Evolutionary conservation across 2,888 invertebrate species (phyloP), one percentile per base, ranked within the genome.

Genomic region (Odontocerum albicorne): DNA sequence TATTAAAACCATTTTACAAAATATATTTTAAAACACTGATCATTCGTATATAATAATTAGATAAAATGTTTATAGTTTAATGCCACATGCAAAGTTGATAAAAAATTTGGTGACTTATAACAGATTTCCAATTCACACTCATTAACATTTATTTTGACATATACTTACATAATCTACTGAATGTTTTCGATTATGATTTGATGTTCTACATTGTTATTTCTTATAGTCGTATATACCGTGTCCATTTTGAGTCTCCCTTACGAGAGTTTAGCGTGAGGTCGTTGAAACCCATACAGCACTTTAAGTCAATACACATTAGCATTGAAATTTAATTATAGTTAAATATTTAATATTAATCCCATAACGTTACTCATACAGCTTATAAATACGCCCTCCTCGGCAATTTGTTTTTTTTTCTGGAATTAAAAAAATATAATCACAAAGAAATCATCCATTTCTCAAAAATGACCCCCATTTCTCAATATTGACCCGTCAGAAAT

Each of bases 171-270:
- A 51, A 44, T 36, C 27, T 43, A 22, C 44, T 44, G 36, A 44
- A 36, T 44, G 22, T 31, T 15, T 27, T 36, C 43, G 51, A 44
- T 51, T 51, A 51, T 38, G 36, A 17, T 13, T 44, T 10, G 43
- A 27, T 51, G 43, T 51, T 43, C 36, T 31, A 51, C 22, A 51
- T 13, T 17, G 17, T 19, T 22, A 46, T 39, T 43, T 46, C 20
- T 52, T 46, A 52, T 52, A 45, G 39, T 52, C 46, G 45, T 22
- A 52, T 35, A 42, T 45, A 45, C 45, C 52, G 45, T 45, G 45
- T 45, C 39, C 52, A 27, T 46, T 52, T 16, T 44, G 43, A 44
- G 32, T 39, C 39, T 45, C 36, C 21, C 52, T 8, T 33, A 17
- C 4, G 46, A 21, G 19, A 46, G 33, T 20, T 46, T 46, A 35